Conservation (phyloP, 1,140 invertebrate genomes). For the Calliopsis andreniformis region DNA sequence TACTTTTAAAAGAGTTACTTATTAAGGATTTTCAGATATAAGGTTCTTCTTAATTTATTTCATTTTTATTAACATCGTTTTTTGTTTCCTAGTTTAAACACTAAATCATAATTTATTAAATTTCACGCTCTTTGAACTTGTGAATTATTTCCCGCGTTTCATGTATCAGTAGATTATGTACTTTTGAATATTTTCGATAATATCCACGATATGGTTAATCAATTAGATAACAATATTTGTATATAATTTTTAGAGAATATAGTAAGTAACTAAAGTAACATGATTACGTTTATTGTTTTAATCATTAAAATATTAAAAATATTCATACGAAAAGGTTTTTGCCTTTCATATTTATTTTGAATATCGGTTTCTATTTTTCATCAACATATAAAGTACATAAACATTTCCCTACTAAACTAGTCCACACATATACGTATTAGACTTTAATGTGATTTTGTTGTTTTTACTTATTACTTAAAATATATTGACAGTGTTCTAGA, state of each 20-base stretch:
- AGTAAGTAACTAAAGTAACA: no score
- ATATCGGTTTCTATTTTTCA: background rate
- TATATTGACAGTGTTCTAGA: slow-evolving; percentile 60
- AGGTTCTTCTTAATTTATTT: background rate
- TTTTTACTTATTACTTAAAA: slow-evolving; percentile 42
- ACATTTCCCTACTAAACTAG: background rate
- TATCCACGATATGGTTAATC: no score
- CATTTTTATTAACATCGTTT: no score
- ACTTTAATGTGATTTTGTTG: background rate
- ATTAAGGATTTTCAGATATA: background rate
- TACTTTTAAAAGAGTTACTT: background rate
- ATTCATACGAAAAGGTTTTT: no score
- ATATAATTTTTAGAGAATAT: no score
- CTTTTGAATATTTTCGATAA: background rate
- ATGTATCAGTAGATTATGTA: no score
- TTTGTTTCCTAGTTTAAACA: background rate
- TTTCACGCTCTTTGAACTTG: background rate
- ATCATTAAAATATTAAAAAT: no score
- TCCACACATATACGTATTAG: background rate
- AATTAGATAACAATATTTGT: no score
- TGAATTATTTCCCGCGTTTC: slow-evolving; percentile 11
- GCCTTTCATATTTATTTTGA: background rate
- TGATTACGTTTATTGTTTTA: no score
- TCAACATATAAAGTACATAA: background rate
- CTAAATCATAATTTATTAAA: background rate